Evolutionary conservation across 2,888 invertebrate species (phyloP), one percentile per base, ranked within the genome.

Genomic region (Ceratothoa steindachneri): DNA sequence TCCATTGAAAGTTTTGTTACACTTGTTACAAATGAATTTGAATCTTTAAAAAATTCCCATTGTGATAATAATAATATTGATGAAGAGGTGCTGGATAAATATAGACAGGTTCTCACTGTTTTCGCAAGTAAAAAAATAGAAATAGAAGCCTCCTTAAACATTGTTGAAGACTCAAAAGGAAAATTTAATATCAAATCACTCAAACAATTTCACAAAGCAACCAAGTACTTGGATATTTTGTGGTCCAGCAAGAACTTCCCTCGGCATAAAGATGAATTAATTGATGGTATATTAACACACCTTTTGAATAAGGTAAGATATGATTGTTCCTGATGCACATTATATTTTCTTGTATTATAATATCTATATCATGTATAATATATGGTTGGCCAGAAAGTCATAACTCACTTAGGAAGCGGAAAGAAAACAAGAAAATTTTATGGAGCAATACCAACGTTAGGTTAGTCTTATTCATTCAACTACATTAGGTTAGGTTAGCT

Each of bases 101-200:
- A 60, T 60, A 60, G 24, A 24, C 60, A 60, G 24, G 60, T 60
- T 60, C 2, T 60, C 1, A n/a, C 12, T 60, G 24, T 24, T 1
- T 60, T 60, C n/a, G 60, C 60, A 3, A 60, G 27, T 24, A 60
- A 60, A 60, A 60, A 24, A 60, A 60, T 60, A 24, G 60, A 60
- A 24, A 22, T 60, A 24, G 22, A 60, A 60, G 60, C 60, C 24
- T 60, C 60, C 12, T 24, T 60, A 24, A 24, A 60, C 1, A 60
- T 60, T 24, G 60, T 60, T 24, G 60, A 15, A 7, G 60, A 60
- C 24, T 60, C 60, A 24, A 60, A 60, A 3, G 60, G 24, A 60
- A 60, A 60, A 24, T 60, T 60, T 60, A 60, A 60, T 60, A 24
- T 60, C 1, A 60, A 60, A 60, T 60, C 60, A 24, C 27, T 60